Conservation (phyloP, 2,797 vertebrate genomes). For the Pangasius larnaudii region DNA sequence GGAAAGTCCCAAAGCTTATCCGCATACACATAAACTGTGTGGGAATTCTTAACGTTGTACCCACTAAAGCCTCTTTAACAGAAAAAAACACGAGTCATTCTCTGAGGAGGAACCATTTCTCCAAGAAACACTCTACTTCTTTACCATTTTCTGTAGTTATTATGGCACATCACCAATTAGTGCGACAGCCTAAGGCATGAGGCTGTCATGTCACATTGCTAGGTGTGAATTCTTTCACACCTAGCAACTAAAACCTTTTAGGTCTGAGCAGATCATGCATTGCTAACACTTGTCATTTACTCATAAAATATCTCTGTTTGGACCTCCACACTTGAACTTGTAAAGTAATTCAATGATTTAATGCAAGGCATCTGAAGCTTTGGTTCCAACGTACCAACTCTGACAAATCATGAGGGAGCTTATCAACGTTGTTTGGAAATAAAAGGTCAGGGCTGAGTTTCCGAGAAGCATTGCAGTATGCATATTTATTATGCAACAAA, state of each 20-base stretch:
- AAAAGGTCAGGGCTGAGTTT: constrained; percentile 11
- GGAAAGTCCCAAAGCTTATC: constrained; percentile 33
- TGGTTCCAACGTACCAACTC: background rate
- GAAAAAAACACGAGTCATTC: constrained; percentile 7
- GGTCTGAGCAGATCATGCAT: constrained; percentile 6
- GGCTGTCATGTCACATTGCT: too few species aligned
- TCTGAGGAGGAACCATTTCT: background rate
- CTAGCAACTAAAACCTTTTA: constrained; percentile 16
- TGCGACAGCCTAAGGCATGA: background rate
- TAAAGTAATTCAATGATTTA: constrained; percentile 8
- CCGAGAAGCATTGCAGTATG: background rate
- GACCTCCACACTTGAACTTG: background rate
- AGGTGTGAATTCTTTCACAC: background rate
- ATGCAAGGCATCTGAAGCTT: background rate
- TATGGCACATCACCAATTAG: constrained; percentile 8
- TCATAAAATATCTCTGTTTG: constrained; percentile 10
- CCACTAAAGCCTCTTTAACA: constrained; percentile 37
- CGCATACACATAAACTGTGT: constrained; percentile 9
- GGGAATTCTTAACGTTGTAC: constrained; percentile 7
- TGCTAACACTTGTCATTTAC: constrained; percentile 27
- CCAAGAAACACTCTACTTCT: constrained; percentile 12
- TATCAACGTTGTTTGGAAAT: constrained; percentile 2
- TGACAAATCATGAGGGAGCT: constrained; percentile 15
- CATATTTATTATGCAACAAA: background rate
- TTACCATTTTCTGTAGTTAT: background rate